Percentiles rank a stretch among this genome's conserved stretches.
These are phyloP conservation scores for Notospermus geniculatus DNA, from an alignment of 1,140 invertebrate genomes.

Conservation along the genomic window DNA sequence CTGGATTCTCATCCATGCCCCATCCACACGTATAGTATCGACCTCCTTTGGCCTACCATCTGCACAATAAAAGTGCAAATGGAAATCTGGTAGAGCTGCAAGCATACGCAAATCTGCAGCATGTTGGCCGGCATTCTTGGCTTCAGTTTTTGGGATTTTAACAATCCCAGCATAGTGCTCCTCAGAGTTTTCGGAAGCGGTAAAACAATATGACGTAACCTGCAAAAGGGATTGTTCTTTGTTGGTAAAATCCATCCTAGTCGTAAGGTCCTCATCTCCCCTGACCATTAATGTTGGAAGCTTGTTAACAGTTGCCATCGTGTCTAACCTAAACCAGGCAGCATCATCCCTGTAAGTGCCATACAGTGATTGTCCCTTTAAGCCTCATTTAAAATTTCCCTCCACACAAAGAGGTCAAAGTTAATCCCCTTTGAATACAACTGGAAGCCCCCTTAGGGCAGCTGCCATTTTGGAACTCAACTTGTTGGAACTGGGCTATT, in stretches of 20 bases:
- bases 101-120: neutral
- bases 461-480: too few species aligned
- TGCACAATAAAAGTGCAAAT: neutral
- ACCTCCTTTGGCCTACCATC: neutral
- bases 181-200: neutral
- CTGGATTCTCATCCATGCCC: conserved; percentile 3
- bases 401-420: too few species aligned
- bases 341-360: conserved; percentile 6
- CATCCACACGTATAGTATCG: neutral
- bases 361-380: too few species aligned
- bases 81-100: neutral
- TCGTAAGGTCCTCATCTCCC: conserved; percentile 3
- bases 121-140: conserved; percentile 5
- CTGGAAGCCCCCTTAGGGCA: too few species aligned
- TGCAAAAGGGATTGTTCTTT: neutral
- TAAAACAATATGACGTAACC: conserved; percentile 7
- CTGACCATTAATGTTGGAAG: conserved; percentile 1
- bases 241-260: conserved; percentile 1
- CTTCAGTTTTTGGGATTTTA: neutral
- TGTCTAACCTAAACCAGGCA: neutral
- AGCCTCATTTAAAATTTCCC: too few species aligned
- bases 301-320: neutral
- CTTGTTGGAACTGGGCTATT: too few species aligned
- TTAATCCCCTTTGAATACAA: too few species aligned
- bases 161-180: conserved; percentile 3